These are phyloP conservation scores for Corythoichthys intestinalis DNA, from an alignment of 2,113 vertebrate species.

Conservation along the genomic window DNA sequence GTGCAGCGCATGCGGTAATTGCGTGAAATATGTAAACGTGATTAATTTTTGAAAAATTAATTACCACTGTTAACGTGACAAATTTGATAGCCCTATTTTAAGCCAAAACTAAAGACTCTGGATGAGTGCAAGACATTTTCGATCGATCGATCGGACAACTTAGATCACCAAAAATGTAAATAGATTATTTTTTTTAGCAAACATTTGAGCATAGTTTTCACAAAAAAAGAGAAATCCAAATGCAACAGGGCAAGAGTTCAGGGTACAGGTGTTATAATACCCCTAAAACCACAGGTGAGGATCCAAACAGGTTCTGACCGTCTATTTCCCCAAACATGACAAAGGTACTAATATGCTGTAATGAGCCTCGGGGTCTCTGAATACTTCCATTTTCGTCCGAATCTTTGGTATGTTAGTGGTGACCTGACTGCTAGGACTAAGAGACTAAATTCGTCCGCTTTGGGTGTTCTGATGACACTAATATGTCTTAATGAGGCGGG, in stretches of 20 bases:
- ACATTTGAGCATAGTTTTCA: background rate
- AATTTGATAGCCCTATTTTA: too few relatives aligned
- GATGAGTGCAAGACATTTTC: too few relatives aligned
- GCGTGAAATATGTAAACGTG: too few relatives aligned
- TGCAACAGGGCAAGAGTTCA: background rate
- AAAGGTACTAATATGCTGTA: conserved; percentile 42
- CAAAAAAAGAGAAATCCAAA: background rate
- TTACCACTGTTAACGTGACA: too few relatives aligned
- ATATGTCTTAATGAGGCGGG: conserved; percentile 39
- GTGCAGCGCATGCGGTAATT: too few relatives aligned
- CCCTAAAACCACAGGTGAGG: conserved; percentile 23
- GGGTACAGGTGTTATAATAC: background rate
- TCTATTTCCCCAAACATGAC: conserved; percentile 20
- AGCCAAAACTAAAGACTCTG: too few relatives aligned
- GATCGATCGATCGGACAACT: too few relatives aligned
- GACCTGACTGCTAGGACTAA: conserved; percentile 16
- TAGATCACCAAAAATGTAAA: background rate
- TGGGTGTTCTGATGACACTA: conserved; percentile 33
- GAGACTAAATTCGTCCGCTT: conserved; percentile 17
- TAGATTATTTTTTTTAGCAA: too few relatives aligned
- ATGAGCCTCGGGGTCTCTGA: conserved; percentile 37
- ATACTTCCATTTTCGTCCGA: conserved; percentile 21
- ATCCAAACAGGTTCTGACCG: conserved; percentile 29
- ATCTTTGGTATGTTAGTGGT: conserved; percentile 30
- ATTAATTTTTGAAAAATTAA: too few relatives aligned